Conservation (phyloP, 1,140 invertebrate species). For the Brachystomella parvula region DNA sequence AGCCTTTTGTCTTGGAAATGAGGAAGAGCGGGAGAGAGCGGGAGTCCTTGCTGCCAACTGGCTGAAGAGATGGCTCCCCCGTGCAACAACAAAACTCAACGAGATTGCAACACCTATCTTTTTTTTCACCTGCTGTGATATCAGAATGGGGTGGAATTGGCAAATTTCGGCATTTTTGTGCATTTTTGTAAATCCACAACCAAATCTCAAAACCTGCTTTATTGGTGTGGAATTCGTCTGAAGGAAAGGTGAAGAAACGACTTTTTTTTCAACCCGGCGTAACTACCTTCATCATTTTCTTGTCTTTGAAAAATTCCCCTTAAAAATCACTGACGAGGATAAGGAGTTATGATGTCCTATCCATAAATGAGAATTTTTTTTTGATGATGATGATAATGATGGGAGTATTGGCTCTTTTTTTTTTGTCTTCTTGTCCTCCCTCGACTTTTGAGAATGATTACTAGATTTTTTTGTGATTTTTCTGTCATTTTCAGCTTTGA, state of each 20-base stretch:
- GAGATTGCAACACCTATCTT: too few relatives aligned
- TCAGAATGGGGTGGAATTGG: too few relatives aligned
- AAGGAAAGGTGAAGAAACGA: background rate
- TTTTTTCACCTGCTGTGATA: too few relatives aligned
- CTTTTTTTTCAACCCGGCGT: background rate
- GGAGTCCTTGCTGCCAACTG: background rate
- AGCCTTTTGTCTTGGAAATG: background rate
- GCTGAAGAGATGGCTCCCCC: too few relatives aligned
- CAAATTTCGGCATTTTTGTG: too few relatives aligned
- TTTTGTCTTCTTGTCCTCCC: background rate
- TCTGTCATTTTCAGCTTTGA: background rate
- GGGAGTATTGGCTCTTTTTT: background rate
- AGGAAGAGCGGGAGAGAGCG: background rate
- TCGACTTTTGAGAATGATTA: background rate
- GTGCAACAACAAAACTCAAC: too few relatives aligned
- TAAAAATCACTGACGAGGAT: background rate
- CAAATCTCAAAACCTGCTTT: too few relatives aligned
- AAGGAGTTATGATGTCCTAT: background rate
- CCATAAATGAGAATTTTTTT: background rate
- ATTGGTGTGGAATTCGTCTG: too few relatives aligned
- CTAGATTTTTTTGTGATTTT: background rate
- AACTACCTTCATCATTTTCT: background rate
- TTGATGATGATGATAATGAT: background rate
- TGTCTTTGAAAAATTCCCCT: background rate
- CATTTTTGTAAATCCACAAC: too few relatives aligned